phyloP scores from a whole-genome alignment of 1,140 invertebrate species.

The Sarcophaga peregrina region DNA sequence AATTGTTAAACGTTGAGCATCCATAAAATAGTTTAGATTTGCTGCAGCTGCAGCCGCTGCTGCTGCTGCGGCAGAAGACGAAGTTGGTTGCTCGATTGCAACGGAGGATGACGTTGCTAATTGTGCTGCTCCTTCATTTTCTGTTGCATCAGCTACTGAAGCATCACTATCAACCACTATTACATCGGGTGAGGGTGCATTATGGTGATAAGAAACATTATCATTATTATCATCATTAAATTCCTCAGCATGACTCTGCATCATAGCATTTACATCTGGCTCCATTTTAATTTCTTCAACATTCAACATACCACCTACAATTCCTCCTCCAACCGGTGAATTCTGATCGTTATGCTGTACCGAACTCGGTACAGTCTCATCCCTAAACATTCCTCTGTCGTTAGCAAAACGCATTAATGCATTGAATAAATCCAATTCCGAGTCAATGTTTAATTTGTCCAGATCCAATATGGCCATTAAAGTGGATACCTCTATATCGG shows the following conservation, averaged over 20 bases:
- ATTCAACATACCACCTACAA: neutral
- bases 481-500: slow-evolving; percentile 79
- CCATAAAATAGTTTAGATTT: slow-evolving; percentile 59
- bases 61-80: neutral
- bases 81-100: neutral
- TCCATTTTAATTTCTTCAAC: slow-evolving; percentile 64
- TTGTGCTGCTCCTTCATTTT: slow-evolving; percentile 17
- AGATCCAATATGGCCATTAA: slow-evolving; percentile 80
- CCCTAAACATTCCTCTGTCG: slow-evolving; percentile 62
- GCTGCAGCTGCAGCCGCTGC: slow-evolving; percentile 22
- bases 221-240: slow-evolving; percentile 26
- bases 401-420: slow-evolving; percentile 77
- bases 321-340: neutral
- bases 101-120: neutral
- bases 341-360: slow-evolving; percentile 17
- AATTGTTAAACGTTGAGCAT: slow-evolving; percentile 58
- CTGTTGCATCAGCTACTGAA: slow-evolving; percentile 37
- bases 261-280: slow-evolving; percentile 60
- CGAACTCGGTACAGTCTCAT: slow-evolving; percentile 2
- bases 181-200: slow-evolving; percentile 35
- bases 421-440: slow-evolving; percentile 80
- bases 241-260: slow-evolving; percentile 57
- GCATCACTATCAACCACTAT: slow-evolving; percentile 61
- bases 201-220: slow-evolving; percentile 1
- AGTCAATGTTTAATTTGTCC: slow-evolving; percentile 76